Percentiles rank a stretch among this genome's conserved stretches.
These are phyloP conservation scores for Trissonchulus sp. DNA, from an alignment of 2,888 invertebrate genomes.

Conservation along the genomic window DNA sequence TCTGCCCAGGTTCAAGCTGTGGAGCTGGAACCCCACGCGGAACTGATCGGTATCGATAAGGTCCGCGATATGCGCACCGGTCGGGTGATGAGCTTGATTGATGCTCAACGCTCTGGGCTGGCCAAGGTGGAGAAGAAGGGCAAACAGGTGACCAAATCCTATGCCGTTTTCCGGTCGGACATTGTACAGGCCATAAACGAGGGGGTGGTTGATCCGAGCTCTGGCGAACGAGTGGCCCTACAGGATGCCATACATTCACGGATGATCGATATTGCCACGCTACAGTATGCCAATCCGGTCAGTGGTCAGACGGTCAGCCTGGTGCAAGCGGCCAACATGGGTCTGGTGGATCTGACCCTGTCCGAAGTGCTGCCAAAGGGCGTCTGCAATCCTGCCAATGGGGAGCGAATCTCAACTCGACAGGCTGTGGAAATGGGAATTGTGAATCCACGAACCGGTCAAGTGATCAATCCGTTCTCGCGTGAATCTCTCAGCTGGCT, in stretches of 20 bases:
- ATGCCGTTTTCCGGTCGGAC: conserved; percentile 50
- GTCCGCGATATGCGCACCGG: conserved; percentile 48
- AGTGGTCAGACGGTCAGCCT: conserved; percentile 41
- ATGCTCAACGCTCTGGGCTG: conserved; percentile 51
- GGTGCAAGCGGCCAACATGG: conserved; percentile 48
- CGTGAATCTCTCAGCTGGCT: conserved; percentile 59
- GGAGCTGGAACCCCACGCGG: conserved; percentile 51
- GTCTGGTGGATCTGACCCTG: conserved; percentile 50
- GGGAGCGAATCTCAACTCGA: conserved; percentile 45
- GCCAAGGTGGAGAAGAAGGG: conserved; percentile 52
- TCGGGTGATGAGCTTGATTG: conserved; percentile 47
- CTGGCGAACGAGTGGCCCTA: conserved; percentile 69
- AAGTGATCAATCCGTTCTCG: conserved; percentile 70
- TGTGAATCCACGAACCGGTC: conserved; percentile 73
- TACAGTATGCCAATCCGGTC: conserved; percentile 43
- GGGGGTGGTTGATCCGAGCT: conserved; percentile 66
- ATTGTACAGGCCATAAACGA: conserved; percentile 64
- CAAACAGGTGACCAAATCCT: conserved; percentile 48
- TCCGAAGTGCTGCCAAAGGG: conserved; percentile 49
- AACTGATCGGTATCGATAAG: conserved; percentile 51
- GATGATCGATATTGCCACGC: conserved; percentile 63
- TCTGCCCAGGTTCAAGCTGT: conserved; percentile 50
- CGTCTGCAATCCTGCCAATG: conserved; percentile 47
- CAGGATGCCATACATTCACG: conserved; percentile 76
- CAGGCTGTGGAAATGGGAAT: conserved; percentile 70